Evolutionary conservation across 2,888 invertebrate genomes (phyloP).

Genomic region (Pseudococcus jackbeardsleyi): DNA sequence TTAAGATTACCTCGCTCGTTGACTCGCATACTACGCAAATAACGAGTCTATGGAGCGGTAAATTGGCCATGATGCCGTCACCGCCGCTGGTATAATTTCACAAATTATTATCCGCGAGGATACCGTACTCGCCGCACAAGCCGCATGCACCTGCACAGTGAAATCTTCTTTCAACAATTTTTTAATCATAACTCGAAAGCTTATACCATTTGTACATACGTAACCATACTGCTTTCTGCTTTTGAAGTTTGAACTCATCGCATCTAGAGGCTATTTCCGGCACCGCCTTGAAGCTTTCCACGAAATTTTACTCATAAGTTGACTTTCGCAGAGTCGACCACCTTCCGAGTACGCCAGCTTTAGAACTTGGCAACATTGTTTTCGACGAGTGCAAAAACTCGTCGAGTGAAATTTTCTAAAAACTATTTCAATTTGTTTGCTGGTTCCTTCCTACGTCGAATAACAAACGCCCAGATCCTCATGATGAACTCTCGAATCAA

Average conservation of each 20-base stretch:
- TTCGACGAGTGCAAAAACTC: background rate
- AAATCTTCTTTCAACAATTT: background rate
- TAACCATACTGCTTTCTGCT: background rate
- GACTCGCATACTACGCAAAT: background rate
- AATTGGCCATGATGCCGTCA: background rate
- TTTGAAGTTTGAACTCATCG: background rate
- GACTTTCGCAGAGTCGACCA: background rate
- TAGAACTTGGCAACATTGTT: conserved; percentile 5
- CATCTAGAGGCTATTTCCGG: conserved; percentile 6
- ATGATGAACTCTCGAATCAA: background rate
- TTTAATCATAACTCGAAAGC: background rate
- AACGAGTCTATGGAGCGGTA: background rate
- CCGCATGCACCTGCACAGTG: background rate
- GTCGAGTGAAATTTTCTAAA: background rate
- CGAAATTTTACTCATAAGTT: background rate
- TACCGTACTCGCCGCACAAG: background rate
- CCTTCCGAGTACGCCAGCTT: background rate
- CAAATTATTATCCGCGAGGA: background rate
- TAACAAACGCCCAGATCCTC: background rate
- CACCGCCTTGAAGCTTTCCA: background rate
- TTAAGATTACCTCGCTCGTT: background rate
- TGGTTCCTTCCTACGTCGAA: background rate
- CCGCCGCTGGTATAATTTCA: conserved; percentile 17
- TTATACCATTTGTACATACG: background rate
- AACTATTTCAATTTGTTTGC: background rate